Evolutionary conservation across 92 coral and sea anemone species (phyloP).

Genomic region (Porites evermanni): DNA sequence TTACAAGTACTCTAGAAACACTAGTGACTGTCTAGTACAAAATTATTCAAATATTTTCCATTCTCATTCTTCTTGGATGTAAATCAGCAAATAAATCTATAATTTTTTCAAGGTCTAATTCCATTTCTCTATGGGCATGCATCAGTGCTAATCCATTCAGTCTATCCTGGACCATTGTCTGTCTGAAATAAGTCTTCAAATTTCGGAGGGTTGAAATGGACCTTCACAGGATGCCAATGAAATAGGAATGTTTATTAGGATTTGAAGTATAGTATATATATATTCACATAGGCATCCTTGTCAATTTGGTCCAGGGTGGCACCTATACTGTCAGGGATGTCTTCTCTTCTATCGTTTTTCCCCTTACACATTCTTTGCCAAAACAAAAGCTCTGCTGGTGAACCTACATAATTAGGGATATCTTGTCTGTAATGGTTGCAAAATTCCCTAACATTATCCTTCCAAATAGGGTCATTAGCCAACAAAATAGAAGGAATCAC

Average conservation of each 20-base stretch:
- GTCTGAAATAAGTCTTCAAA: conserved; percentile 66
- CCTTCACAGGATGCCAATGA: conserved; percentile 73
- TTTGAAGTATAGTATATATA: conserved; percentile 60
- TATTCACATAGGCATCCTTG: conserved; percentile 60
- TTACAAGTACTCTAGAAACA: conserved; percentile 71
- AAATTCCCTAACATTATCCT: conserved; percentile 65
- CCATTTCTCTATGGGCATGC: conserved; percentile 70
- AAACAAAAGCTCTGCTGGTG: conserved; percentile 60
- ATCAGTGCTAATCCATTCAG: conserved; percentile 69
- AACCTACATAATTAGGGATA: conserved; percentile 65
- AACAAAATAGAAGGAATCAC: conserved; percentile 52
- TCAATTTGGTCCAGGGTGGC: conserved; percentile 63
- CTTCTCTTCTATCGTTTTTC: conserved; percentile 50
- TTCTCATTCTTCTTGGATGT: conserved; percentile 73
- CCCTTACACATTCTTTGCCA: conserved; percentile 68
- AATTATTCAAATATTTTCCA: conserved; percentile 34
- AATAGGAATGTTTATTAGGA: conserved; percentile 69
- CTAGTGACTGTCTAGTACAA: conserved; percentile 46
- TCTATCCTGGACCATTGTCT: conserved; percentile 72
- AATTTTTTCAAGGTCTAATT: conserved; percentile 51
- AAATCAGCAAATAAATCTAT: conserved; percentile 61
- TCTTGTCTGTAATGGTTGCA: conserved; percentile 58
- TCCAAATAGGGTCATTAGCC: conserved; percentile 51
- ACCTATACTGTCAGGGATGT: conserved; percentile 56
- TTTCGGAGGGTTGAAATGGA: conserved; percentile 65